Evolutionary conservation across 2,113 vertebrate genomes (phyloP), one percentile per base, ranked within the genome.

Genomic region (Dolichallabes microphthalmus): DNA sequence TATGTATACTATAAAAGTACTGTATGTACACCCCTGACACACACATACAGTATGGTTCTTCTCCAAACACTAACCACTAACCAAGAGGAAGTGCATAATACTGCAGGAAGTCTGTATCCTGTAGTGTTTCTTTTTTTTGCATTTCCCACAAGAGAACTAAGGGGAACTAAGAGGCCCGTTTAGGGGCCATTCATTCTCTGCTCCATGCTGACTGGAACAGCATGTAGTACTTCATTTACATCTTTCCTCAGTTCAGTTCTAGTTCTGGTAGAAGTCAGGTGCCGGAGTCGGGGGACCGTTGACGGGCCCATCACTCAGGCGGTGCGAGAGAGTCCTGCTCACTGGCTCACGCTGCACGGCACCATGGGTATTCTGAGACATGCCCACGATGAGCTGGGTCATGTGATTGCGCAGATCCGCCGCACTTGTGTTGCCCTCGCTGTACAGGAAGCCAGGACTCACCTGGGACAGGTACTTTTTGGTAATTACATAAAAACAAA

Each of bases 341-440:
- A 90, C 93, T 93, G 95, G 93, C 93, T 98, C 97, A 93, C 95
- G 96, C 91, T 93, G 93, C 85, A 91, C 91, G 73, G 96, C 95
- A 90, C 94, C 96, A 88, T 96, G 96, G 92, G 97, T 94, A 22
- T 98, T 96, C 92, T 99, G 97, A 80, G 97, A 96, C 89, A 97
- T 94, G 94, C 97, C 98, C 94, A 99, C 94, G 95, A 96, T 99
- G 92, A 99, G 96, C 94, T 98, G 98, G 95, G 98, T 99, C 98
- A 99, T 99, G 96, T 98, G 98, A 96, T 99, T 99, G 89, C 93
- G 96, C 90, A 98, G 93, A 93, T 96, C 94, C 88, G 94, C 94
- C 92, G 97, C 93, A 90, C 94, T 91, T 88, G 96, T 92, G 90
- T 96, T 95, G 93, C 96, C 97, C 94, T 99, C 97, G 88, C 96